A percentile compares a stretch with the other conserved stretches of the same genome.
These are phyloP conservation scores for Brachypteracias leptosomus DNA, from an alignment of 2,113 vertebrate species.

Conservation along the genomic window DNA sequence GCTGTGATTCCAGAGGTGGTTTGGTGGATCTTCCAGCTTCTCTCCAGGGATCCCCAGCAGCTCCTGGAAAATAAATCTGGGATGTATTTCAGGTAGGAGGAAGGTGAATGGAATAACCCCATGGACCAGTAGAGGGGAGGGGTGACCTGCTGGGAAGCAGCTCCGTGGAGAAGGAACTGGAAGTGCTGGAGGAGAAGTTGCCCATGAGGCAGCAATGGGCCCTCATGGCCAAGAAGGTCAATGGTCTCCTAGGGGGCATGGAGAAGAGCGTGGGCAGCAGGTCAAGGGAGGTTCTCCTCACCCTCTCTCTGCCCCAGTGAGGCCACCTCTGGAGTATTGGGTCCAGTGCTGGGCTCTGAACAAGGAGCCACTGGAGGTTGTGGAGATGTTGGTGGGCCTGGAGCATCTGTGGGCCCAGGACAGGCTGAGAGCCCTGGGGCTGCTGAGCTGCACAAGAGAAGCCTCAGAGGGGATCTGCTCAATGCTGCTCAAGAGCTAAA, in stretches of 20 bases:
- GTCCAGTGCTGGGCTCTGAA: not conserved
- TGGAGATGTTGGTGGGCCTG: too few relatives aligned
- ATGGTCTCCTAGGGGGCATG: not conserved
- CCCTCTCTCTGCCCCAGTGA: not conserved
- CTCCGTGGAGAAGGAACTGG: too few relatives aligned
- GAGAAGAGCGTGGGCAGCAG: not conserved
- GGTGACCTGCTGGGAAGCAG: not conserved
- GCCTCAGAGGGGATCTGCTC: too few relatives aligned
- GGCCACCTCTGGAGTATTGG: not conserved
- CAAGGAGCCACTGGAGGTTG: not conserved
- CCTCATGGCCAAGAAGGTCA: not conserved
- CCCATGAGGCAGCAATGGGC: too few relatives aligned
- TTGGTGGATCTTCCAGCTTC: not conserved
- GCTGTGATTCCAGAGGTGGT: not conserved
- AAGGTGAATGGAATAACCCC: not conserved
- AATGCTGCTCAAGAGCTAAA: too few relatives aligned
- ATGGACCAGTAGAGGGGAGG: not conserved
- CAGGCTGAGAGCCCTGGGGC: not conserved
- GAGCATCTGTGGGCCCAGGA: not conserved
- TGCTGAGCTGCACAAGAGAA: too few relatives aligned
- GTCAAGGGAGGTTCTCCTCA: not conserved
- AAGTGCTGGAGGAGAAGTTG: too few relatives aligned
- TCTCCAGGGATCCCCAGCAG: not conserved
- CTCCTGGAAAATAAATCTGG: not conserved
- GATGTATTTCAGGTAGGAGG: fast-evolving